A percentile compares a stretch with the other conserved stretches of the same genome.
phyloP scores from a whole-genome alignment of 1,140 invertebrate species.

The Bicyclus anynana region DNA sequence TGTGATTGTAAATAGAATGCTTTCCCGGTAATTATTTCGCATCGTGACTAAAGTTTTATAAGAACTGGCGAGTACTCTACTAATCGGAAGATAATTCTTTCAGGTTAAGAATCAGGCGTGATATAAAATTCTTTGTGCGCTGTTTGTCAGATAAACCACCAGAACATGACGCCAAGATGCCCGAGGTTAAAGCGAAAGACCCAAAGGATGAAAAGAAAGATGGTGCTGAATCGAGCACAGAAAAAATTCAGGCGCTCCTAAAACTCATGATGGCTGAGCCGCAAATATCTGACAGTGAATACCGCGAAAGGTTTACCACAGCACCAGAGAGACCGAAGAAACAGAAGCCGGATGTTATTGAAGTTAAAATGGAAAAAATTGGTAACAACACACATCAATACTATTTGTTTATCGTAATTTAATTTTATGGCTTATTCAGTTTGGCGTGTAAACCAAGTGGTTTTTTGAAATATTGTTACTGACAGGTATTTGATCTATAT shows the following conservation, averaged over 20 bases:
- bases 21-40: background rate
- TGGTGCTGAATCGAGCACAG: constrained; percentile 39
- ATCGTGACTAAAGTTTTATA: background rate
- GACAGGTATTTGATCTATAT: too few species aligned
- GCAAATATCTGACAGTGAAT: constrained; percentile 53
- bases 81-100: constrained; percentile 1
- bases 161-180: constrained; percentile 42
- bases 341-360: constrained; percentile 45
- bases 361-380: constrained; percentile 60
- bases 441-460: too few species aligned
- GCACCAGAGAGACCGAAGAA: constrained; percentile 50
- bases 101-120: constrained; percentile 52
- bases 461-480: too few species aligned
- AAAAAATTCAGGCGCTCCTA: constrained; percentile 66
- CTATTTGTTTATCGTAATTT: too few species aligned
- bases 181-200: constrained; percentile 33
- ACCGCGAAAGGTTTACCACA: constrained; percentile 54
- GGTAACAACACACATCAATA: constrained; percentile 35
- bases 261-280: constrained; percentile 67
- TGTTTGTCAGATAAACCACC: constrained; percentile 59
- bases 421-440: background rate
- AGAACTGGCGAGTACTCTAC: background rate
- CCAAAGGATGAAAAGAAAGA: constrained; percentile 31
- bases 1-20: background rate
- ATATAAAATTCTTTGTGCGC: constrained; percentile 47